Conservation (phyloP, 2,888 invertebrate species). For the Nasonia oneida region DNA sequence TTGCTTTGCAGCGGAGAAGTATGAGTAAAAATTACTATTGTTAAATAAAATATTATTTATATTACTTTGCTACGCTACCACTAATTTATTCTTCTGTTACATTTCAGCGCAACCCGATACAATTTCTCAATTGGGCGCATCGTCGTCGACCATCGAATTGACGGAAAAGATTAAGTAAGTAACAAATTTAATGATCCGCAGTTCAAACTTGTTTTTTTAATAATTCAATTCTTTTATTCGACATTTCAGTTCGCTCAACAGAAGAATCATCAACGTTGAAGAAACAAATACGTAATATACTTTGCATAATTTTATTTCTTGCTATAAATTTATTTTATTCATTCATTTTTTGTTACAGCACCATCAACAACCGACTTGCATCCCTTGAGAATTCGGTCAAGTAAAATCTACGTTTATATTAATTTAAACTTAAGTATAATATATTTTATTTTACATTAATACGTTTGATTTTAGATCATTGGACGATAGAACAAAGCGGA, state of each 20-base stretch:
- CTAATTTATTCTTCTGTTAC: no score
- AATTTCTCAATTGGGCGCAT: neutral
- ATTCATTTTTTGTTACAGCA: neutral
- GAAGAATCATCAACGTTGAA: neutral
- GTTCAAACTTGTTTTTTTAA: neutral
- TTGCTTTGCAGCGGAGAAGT: no score
- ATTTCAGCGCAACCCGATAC: no score
- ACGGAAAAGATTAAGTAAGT: neutral
- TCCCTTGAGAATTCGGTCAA: neutral
- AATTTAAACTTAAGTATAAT: neutral
- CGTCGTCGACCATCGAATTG: neutral
- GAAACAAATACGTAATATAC: slow-evolving; percentile 1
- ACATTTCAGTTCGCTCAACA: neutral
- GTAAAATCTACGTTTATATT: neutral
- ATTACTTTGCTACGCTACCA: no score
- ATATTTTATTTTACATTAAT: neutral
- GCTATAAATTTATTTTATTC: neutral
- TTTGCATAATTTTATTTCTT: neutral
- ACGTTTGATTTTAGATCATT: neutral
- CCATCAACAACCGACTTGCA: neutral
- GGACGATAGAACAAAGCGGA: neutral
- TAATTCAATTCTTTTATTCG: neutral
- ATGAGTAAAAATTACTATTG: no score
- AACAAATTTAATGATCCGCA: neutral
- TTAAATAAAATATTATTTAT: no score